Conservation (phyloP, 2,797 vertebrate species). For the Perdix hodgsoniae region DNA sequence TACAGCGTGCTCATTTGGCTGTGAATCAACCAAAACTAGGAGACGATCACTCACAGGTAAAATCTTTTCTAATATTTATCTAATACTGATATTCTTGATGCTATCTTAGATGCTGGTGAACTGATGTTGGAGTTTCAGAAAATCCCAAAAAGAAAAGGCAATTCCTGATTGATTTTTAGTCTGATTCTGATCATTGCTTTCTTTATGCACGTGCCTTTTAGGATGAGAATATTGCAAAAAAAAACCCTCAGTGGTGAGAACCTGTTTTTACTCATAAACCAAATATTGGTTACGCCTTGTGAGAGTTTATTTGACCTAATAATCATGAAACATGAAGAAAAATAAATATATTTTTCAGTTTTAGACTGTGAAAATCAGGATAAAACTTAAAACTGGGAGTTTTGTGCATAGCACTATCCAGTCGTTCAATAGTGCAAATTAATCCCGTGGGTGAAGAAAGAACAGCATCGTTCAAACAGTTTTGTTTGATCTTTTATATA, state of each 20-base stretch:
- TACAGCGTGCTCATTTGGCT: conserved; percentile 85
- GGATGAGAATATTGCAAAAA: neutral
- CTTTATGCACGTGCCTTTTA: neutral
- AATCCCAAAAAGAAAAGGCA: neutral
- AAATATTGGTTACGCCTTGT: neutral
- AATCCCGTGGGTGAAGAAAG: neutral
- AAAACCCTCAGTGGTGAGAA: rapidly evolving
- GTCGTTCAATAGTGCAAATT: neutral
- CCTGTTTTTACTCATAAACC: neutral
- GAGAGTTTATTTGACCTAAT: neutral
- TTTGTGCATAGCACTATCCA: neutral
- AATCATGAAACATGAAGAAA: neutral
- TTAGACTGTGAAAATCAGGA: neutral
- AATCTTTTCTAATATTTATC: neutral
- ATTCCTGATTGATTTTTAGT: neutral
- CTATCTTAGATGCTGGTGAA: neutral
- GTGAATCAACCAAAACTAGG: conserved; percentile 81
- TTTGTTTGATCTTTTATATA: conserved; percentile 1
- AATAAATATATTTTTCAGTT: neutral
- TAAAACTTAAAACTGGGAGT: neutral
- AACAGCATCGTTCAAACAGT: neutral
- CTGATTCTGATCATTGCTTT: neutral
- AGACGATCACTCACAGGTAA: conserved; percentile 90
- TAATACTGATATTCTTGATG: neutral
- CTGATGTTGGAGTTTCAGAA: neutral